Conservation (phyloP, 2,888 invertebrate species). For the Apamea sordens region DNA sequence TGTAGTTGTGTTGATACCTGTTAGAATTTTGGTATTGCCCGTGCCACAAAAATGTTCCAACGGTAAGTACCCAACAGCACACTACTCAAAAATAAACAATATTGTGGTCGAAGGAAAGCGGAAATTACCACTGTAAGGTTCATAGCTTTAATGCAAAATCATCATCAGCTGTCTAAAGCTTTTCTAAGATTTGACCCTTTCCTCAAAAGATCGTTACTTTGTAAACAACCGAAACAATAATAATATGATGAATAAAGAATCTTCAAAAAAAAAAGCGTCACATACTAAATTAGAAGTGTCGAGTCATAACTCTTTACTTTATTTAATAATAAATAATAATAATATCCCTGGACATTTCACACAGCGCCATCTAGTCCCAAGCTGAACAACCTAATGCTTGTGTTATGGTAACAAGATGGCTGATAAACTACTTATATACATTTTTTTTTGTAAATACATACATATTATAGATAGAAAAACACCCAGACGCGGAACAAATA, state of each 20-base stretch:
- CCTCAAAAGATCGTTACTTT: background rate
- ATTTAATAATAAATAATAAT: too few relatives aligned
- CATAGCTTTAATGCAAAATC: background rate
- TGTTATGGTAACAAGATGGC: too few relatives aligned
- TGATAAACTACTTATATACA: too few relatives aligned
- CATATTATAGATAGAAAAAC: too few relatives aligned
- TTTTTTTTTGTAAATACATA: too few relatives aligned
- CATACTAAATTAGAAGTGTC: background rate
- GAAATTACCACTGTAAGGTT: background rate
- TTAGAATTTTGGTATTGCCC: background rate
- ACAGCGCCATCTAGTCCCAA: too few relatives aligned
- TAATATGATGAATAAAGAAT: background rate
- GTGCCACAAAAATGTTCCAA: background rate
- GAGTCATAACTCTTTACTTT: background rate
- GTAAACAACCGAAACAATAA: background rate
- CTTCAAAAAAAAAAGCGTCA: background rate
- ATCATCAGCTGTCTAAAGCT: background rate
- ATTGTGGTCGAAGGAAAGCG: background rate
- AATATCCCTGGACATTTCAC: too few relatives aligned
- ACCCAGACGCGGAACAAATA: too few relatives aligned
- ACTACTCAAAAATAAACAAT: background rate
- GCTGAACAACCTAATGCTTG: too few relatives aligned
- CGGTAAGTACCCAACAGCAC: too few relatives aligned
- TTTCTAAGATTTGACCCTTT: background rate
- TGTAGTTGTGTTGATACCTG: background rate